Evolutionary conservation across 2,113 vertebrate genomes (phyloP).

Genomic region (Chaetops frenatus): DNA sequence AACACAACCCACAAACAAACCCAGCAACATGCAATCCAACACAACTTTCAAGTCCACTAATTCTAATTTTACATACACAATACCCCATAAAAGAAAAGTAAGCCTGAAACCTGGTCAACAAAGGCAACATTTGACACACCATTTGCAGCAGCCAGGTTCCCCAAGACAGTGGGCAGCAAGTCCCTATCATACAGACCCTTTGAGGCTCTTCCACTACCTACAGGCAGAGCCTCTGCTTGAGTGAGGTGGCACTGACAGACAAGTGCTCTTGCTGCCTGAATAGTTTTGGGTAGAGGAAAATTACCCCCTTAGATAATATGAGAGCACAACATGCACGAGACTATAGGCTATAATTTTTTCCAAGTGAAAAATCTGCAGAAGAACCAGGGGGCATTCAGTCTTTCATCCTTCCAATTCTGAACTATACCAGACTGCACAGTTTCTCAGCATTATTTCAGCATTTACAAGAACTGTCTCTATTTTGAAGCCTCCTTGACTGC

Average conservation of each 20-base stretch:
- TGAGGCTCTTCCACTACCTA: neutral
- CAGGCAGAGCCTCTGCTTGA: neutral
- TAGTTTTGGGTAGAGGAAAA: neutral
- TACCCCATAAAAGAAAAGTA: neutral
- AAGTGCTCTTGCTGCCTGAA: neutral
- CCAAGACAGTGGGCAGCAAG: neutral
- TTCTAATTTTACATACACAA: neutral
- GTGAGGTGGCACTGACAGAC: neutral
- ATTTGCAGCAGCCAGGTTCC: neutral
- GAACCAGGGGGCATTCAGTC: neutral
- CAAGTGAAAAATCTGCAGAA: neutral
- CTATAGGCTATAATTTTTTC: neutral
- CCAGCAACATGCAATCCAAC: neutral
- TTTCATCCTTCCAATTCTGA: neutral
- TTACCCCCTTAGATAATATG: neutral
- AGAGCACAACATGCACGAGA: fast-evolving
- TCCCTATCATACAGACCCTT: neutral
- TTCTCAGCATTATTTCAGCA: neutral
- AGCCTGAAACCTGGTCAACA: neutral
- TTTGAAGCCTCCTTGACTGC: neutral
- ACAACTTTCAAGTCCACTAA: neutral
- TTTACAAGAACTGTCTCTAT: neutral
- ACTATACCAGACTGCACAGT: neutral
- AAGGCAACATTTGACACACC: neutral
- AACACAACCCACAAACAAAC: neutral